phyloP scores from a whole-genome alignment of 2,888 invertebrate genomes.

The Tromatobia lineatoria region DNA sequence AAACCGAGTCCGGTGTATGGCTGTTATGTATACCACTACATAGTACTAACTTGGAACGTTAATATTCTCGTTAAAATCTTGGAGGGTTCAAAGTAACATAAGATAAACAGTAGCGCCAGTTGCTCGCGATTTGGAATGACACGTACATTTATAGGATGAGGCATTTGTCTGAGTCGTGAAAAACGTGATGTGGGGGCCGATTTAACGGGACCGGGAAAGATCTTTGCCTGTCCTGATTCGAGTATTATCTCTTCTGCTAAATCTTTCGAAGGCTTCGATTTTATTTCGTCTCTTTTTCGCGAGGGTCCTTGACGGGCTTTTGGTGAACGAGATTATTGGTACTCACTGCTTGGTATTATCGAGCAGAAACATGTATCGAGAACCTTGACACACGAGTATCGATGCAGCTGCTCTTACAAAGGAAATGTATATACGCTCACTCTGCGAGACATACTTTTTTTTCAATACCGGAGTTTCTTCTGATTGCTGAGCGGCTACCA shows the following conservation, averaged over 20 bases:
- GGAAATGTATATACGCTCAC: conserved; percentile 1
- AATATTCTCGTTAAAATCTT: conserved; percentile 46
- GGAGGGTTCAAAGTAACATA: conserved; percentile 61
- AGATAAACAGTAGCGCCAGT: conserved; percentile 42
- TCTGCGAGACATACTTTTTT: conserved; percentile 14
- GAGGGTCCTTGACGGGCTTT: conserved; percentile 55
- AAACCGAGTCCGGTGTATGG: conserved; percentile 29
- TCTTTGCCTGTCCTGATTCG: conserved; percentile 19
- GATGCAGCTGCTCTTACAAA: conserved; percentile 47
- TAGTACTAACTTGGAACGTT: conserved; percentile 10
- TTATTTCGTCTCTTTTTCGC: conserved; percentile 47
- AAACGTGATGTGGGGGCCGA: not conserved
- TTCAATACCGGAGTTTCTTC: conserved; percentile 34
- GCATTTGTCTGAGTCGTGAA: not conserved
- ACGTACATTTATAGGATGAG: not conserved
- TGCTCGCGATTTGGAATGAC: conserved; percentile 8
- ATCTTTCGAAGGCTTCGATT: conserved; percentile 54
- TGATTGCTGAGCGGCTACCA: conserved; percentile 23
- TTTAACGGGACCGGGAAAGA: not conserved
- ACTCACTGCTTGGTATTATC: conserved; percentile 38
- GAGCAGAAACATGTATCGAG: conserved; percentile 24
- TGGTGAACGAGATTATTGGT: conserved; percentile 47
- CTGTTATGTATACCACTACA: not conserved
- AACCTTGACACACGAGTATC: conserved; percentile 59
- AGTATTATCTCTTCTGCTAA: conserved; percentile 19